Evolutionary conservation across 2,888 invertebrate species (phyloP).

Genomic region (Leptinotarsa haldemani): DNA sequence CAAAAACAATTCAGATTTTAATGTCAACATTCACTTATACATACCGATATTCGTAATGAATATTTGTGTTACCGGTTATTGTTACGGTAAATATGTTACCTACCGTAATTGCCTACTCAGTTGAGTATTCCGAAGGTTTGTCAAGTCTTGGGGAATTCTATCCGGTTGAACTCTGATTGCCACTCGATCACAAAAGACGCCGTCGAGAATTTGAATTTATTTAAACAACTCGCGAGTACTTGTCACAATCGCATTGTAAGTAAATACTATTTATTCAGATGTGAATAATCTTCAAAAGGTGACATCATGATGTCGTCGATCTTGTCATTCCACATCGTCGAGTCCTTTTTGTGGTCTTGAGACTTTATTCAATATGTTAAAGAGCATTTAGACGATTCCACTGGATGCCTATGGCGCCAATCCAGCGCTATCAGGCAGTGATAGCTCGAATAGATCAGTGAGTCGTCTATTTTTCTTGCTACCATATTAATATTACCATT

Average conservation of each 20-base stretch:
- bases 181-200: not conserved
- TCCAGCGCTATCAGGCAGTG: too few species aligned
- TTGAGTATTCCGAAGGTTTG: not conserved
- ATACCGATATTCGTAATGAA: too few species aligned
- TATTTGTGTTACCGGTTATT: too few species aligned
- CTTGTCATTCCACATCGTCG: not conserved
- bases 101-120: not conserved
- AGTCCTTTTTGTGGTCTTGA: not conserved
- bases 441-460: too few species aligned
- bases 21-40: too few species aligned
- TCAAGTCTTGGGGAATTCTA: not conserved
- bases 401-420: too few species aligned
- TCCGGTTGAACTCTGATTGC: not conserved
- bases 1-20: too few species aligned
- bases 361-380: not conserved
- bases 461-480: too few species aligned
- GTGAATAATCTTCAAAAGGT: conserved; percentile 13
- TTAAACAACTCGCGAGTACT: not conserved
- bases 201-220: not conserved
- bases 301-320: not conserved
- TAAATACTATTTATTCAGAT: conserved; percentile 10
- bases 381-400: too few species aligned
- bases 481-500: too few species aligned
- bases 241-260: conserved; percentile 7
- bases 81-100: too few species aligned